Percentiles rank a stretch among this genome's conserved stretches.
phyloP scores from a whole-genome alignment of 1,140 invertebrate species.

The Drosophila ogumai region DNA sequence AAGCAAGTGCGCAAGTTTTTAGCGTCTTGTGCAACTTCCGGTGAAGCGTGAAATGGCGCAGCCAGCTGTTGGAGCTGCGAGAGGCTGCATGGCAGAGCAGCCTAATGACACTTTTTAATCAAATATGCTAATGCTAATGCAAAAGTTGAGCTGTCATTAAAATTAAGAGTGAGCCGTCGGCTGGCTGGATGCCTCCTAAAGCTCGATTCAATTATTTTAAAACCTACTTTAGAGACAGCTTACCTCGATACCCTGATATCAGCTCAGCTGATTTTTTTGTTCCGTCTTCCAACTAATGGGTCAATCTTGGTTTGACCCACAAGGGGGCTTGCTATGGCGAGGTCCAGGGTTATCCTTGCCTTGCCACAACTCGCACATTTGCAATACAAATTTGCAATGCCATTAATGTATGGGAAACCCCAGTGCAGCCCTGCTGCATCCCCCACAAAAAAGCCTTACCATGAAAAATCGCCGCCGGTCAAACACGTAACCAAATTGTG shows the following conservation, averaged over 20 bases:
- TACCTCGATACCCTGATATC: neutral
- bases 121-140: constrained; percentile 82
- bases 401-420: constrained; percentile 65
- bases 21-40: constrained; percentile 69
- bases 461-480: constrained; percentile 81
- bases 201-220: constrained; percentile 23
- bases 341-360: constrained; percentile 7
- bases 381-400: constrained; percentile 77
- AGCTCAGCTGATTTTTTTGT: neutral
- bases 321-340: constrained; percentile 5
- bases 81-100: constrained; percentile 9
- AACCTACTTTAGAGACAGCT: neutral
- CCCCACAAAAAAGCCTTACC: constrained; percentile 59
- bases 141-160: constrained; percentile 62
- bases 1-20: constrained; percentile 63
- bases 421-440: constrained; percentile 1
- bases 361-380: constrained; percentile 61
- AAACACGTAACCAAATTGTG: constrained; percentile 82
- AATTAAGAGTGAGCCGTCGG: constrained; percentile 35
- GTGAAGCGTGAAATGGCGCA: constrained; percentile 64
- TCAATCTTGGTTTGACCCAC: constrained; percentile 5
- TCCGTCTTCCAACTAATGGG: constrained; percentile 12
- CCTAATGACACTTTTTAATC: constrained; percentile 83
- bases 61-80: constrained; percentile 10
- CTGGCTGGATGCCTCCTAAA: constrained; percentile 6